A percentile compares a stretch with the other conserved stretches of the same genome.
phyloP scores from a whole-genome alignment of 2,888 invertebrate genomes.

The Polymixis lichenea region DNA sequence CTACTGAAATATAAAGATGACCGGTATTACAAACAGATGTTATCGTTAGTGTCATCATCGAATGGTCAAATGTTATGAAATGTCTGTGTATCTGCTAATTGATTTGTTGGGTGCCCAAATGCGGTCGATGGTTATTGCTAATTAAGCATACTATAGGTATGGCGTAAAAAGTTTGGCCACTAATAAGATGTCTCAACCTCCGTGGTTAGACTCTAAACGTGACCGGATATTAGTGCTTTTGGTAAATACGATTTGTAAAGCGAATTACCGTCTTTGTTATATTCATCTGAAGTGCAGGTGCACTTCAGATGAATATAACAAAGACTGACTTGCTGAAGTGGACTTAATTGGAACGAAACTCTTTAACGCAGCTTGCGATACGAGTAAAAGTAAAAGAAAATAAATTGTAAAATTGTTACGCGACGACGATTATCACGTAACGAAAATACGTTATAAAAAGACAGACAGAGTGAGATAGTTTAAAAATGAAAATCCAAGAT shows the following conservation, averaged over 20 bases:
- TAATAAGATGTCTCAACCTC: not conserved
- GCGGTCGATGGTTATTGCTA: conserved; percentile 20
- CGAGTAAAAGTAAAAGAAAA: no score
- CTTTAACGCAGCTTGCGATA: no score
- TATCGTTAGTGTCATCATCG: conserved; percentile 17
- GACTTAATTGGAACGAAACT: not conserved
- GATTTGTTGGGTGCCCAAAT: conserved; percentile 17
- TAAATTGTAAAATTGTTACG: no score
- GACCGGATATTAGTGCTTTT: not conserved
- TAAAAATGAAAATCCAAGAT: no score
- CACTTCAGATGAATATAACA: no score
- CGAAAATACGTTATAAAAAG: no score
- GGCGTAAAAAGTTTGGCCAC: conserved; percentile 1
- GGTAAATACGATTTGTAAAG: not conserved
- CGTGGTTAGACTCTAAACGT: not conserved
- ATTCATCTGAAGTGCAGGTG: not conserved
- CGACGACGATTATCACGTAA: no score
- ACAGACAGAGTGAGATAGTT: no score
- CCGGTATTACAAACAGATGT: conserved; percentile 14
- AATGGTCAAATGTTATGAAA: conserved; percentile 23
- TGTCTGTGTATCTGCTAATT: conserved; percentile 20
- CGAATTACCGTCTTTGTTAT: conserved; percentile 17
- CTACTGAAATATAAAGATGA: not conserved
- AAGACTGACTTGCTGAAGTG: not conserved
- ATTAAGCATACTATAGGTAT: conserved; percentile 1